Conservation (phyloP, 2,888 invertebrate species). For the Agrochola macilenta region DNA sequence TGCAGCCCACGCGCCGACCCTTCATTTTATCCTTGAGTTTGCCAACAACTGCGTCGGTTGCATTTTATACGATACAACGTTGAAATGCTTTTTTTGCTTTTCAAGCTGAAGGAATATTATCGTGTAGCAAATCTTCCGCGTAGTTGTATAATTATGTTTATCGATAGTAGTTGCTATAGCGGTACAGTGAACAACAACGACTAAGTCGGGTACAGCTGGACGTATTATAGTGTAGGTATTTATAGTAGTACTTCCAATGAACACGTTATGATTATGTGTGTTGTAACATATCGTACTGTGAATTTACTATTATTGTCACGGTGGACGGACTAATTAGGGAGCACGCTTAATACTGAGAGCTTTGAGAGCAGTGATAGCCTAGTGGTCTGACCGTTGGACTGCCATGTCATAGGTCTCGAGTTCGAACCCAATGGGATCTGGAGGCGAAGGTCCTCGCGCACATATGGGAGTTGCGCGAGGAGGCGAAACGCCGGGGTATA, state of each 20-base stretch:
- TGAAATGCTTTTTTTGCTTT: constrained; percentile 48
- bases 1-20: constrained; percentile 80
- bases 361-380: no score
- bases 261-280: constrained; percentile 19
- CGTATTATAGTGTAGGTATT: background rate
- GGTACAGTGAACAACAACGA: constrained; percentile 14
- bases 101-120: constrained; percentile 26
- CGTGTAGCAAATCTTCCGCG: background rate
- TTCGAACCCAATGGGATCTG: no score
- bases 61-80: constrained; percentile 78
- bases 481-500: no score
- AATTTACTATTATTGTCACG: constrained; percentile 24
- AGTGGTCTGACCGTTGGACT: no score
- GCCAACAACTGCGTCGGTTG: constrained; percentile 79
- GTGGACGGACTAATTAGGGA: background rate
- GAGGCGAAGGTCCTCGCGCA: no score
- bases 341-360: background rate
- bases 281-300: background rate
- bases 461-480: no score
- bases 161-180: background rate
- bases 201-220: constrained; percentile 5
- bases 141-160: background rate
- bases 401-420: no score
- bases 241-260: constrained; percentile 1
- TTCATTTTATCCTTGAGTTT: constrained; percentile 77